These are phyloP conservation scores for Zaprionus vittiger DNA, from an alignment of 1,140 invertebrate species.

Conservation along the genomic window DNA sequence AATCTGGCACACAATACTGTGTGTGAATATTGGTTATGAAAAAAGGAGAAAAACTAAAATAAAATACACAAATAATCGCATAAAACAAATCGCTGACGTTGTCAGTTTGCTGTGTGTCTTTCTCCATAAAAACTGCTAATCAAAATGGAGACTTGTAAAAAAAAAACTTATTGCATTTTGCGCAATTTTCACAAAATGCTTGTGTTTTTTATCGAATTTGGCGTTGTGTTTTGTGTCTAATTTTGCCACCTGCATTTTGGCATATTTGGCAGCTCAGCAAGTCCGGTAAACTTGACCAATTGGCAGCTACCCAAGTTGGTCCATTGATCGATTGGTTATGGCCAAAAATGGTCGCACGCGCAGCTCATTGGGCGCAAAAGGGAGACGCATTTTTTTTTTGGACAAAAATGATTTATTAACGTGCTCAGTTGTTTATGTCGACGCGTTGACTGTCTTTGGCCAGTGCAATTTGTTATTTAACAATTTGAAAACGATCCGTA, in stretches of 20 bases:
- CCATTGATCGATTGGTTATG: constrained; percentile 80
- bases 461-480: constrained; percentile 77
- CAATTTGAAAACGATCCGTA: constrained; percentile 73
- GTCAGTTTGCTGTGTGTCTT: constrained; percentile 67
- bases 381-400: constrained; percentile 67
- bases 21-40: constrained; percentile 54
- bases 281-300: constrained; percentile 55
- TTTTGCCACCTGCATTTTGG: constrained; percentile 82
- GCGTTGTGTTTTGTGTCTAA: constrained; percentile 74
- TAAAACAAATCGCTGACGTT: constrained; percentile 64
- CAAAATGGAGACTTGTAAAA: constrained; percentile 8
- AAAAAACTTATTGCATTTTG: constrained; percentile 55
- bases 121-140: constrained; percentile 35
- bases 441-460: constrained; percentile 59
- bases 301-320: constrained; percentile 51
- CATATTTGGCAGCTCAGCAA: constrained; percentile 67
- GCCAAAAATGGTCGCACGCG: constrained; percentile 67
- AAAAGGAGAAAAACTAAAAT: constrained; percentile 47
- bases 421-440: constrained; percentile 77
- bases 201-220: constrained; percentile 42
- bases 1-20: constrained; percentile 57
- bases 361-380: constrained; percentile 64
- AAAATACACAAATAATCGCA: constrained; percentile 54
- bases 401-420: constrained; percentile 80
- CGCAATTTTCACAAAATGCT: constrained; percentile 48